phyloP scores from a whole-genome alignment of 2,113 vertebrate species.

The Spilogale gracilis region DNA sequence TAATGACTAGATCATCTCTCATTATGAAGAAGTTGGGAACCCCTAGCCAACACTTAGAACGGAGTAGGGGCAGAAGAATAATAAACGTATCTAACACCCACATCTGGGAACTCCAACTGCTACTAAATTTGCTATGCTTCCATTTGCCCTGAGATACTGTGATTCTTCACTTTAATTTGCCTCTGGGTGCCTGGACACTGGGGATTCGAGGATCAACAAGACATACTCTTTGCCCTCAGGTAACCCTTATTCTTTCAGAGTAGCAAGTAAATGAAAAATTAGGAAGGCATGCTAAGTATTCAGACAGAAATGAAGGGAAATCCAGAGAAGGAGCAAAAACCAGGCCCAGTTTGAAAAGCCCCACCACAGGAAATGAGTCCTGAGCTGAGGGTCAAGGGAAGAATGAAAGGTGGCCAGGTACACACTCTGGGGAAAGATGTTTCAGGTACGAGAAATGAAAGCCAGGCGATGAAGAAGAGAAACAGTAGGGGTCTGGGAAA shows the following conservation, averaged over 20 bases:
- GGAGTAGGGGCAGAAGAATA: neutral
- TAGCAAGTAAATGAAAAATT: neutral
- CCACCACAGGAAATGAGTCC: neutral
- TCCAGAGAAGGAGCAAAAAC: neutral
- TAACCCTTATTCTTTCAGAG: neutral
- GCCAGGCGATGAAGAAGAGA: neutral
- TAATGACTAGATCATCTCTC: neutral
- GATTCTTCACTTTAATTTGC: neutral
- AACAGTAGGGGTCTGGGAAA: neutral
- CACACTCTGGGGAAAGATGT: neutral
- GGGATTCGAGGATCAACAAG: too few species aligned
- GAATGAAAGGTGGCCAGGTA: neutral
- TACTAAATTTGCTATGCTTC: neutral
- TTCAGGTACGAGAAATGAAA: neutral
- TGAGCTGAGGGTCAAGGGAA: neutral
- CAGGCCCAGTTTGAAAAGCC: neutral
- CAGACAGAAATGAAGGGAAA: neutral
- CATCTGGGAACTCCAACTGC: neutral
- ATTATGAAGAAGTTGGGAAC: neutral
- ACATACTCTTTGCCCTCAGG: neutral
- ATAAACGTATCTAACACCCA: neutral
- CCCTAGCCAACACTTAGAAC: neutral
- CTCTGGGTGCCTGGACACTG: neutral
- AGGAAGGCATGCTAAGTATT: neutral
- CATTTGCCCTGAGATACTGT: neutral